Evolutionary conservation across 1,140 invertebrate species (phyloP).

Genomic region (Epicauta chinensis): DNA sequence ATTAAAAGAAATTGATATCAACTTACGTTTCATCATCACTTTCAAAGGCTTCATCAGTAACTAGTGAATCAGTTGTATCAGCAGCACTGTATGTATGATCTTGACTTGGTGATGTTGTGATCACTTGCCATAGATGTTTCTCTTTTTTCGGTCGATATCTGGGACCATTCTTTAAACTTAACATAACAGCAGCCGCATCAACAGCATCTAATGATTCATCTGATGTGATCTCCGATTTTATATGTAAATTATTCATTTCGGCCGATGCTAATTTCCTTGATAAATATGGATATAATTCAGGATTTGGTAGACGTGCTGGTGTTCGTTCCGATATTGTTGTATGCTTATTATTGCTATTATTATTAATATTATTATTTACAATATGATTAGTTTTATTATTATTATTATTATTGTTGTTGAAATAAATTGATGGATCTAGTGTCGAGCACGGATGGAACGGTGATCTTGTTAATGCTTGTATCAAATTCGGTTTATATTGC

Average conservation of each 20-base stretch:
- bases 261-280: constrained; percentile 54
- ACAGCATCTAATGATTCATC: constrained; percentile 60
- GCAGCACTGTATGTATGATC: constrained; percentile 70
- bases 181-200: constrained; percentile 75
- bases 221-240: constrained; percentile 22
- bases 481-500: constrained; percentile 75
- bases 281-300: constrained; percentile 72
- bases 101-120: constrained; percentile 67
- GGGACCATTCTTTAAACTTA: constrained; percentile 69
- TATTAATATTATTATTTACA: not conserved
- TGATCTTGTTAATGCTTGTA: constrained; percentile 76
- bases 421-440: constrained; percentile 41
- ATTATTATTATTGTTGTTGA: constrained; percentile 19
- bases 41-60: constrained; percentile 47
- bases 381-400: constrained; percentile 15
- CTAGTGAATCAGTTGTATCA: constrained; percentile 32
- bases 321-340: constrained; percentile 35
- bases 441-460: constrained; percentile 69
- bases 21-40: constrained; percentile 49
- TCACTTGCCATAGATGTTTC: constrained; percentile 50
- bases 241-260: constrained; percentile 19
- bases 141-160: constrained; percentile 40
- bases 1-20: not conserved
- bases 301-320: constrained; percentile 52
- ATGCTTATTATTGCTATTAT: constrained; percentile 15